Evolutionary conservation across 1,140 invertebrate genomes (phyloP).

Genomic region (Formica selysi): DNA sequence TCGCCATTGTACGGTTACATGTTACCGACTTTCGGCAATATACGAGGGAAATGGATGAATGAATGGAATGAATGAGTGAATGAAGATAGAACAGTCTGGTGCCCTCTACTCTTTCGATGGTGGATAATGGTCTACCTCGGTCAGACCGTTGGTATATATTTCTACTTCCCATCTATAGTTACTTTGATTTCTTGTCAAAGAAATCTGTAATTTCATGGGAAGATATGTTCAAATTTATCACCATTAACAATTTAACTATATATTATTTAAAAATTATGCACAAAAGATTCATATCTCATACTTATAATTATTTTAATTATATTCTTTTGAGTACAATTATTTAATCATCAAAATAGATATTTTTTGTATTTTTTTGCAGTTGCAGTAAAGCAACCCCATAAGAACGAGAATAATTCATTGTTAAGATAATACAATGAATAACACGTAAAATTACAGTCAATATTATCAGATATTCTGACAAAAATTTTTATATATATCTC

Average conservation of each 20-base stretch:
- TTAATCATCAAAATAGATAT: background rate
- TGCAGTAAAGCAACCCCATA: background rate
- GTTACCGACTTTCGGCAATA: constrained; percentile 38
- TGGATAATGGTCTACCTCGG: background rate
- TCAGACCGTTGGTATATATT: background rate
- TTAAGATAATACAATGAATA: background rate
- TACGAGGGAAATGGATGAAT: background rate
- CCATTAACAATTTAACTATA: background rate
- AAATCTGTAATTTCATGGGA: constrained; percentile 24
- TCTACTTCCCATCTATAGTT: constrained; percentile 23
- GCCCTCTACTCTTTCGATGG: constrained; percentile 7
- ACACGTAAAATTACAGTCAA: background rate
- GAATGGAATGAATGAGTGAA: background rate
- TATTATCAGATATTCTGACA: background rate
- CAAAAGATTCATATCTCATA: too few species aligned
- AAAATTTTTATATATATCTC: background rate
- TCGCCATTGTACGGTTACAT: background rate
- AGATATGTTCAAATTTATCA: constrained; percentile 3
- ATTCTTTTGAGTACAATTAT: background rate
- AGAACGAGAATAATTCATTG: background rate
- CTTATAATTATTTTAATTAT: too few species aligned
- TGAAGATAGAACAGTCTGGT: background rate
- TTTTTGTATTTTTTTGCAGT: background rate
- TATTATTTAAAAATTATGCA: background rate
- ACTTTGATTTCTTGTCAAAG: background rate